These are phyloP conservation scores for Ochlodes sylvanus DNA, from an alignment of 2,888 invertebrate species.

Conservation along the genomic window DNA sequence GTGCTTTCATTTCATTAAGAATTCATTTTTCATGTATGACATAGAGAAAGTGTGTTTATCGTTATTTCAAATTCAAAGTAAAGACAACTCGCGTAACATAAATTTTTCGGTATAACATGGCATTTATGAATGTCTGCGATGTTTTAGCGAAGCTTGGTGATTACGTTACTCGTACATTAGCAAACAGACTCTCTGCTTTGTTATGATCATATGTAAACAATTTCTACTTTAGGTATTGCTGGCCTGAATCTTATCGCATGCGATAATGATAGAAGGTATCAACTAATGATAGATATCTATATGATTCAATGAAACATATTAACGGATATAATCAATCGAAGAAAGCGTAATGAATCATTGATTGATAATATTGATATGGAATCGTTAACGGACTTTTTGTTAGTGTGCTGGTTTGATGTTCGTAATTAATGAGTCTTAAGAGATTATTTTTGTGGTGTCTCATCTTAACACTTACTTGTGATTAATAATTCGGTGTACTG, in stretches of 20 bases:
- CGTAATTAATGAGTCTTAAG: too few species aligned
- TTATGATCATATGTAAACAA: neutral
- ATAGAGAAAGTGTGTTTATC: neutral
- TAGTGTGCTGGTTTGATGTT: too few species aligned
- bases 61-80: constrained; percentile 7
- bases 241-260: too few species aligned
- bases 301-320: too few species aligned
- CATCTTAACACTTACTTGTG: too few species aligned
- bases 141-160: constrained; percentile 8
- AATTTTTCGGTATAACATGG: constrained; percentile 3
- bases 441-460: too few species aligned
- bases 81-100: constrained; percentile 3
- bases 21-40: too few species aligned
- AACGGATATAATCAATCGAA: neutral
- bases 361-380: neutral
- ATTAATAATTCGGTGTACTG: neutral
- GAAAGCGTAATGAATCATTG: neutral
- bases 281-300: too few species aligned
- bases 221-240: neutral
- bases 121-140: constrained; percentile 7
- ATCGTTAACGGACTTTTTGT: too few species aligned
- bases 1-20: too few species aligned
- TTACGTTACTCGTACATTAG: constrained; percentile 6
- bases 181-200: constrained; percentile 5
- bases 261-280: too few species aligned